Evolutionary conservation across 2,888 invertebrate genomes (phyloP), one percentile per base, ranked within the genome.

Genomic region (Macrophya annulata): DNA sequence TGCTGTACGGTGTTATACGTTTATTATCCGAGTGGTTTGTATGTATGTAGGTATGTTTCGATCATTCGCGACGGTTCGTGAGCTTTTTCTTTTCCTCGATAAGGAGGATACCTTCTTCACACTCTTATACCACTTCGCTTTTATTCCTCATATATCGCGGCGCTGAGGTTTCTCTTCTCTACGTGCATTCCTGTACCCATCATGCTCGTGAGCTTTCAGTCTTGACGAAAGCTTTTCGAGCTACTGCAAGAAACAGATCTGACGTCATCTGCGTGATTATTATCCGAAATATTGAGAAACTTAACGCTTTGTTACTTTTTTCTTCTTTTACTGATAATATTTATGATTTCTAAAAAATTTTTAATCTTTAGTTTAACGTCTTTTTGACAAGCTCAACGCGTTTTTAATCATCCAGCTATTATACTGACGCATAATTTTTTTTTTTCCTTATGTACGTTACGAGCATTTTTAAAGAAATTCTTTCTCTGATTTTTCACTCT

Each of bases 101-200:
- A n/a, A 25, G 62, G 9, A 51, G n/a, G 62, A 62, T 62, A 21
- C 62, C 62, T 62, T 62, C 55, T n/a, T 55, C n/a, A n/a, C 62
- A 62, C 62, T 25, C 62, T 21, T 10, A 1, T 9, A 48, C 25
- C 62, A 62, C 62, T 62, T 62, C 62, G 21, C 62, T 62, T 62
- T 62, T 62, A 62, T 62, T 62, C 62, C 10, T 12, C 25, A 10
- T 8, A n/a, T 25, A 31, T 31, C 31, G 1, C 3, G 25, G 4
- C 25, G 25, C 25, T 4, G n/a, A n/a, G 55, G 55, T 55, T 55
- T 62, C 62, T 25, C 25, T 62, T 62, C 62, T 4, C 1, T 31
- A 31, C 3, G 3, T 3, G 31, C 3, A 31, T n/a, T n/a, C n/a
- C 31, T 31, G 31, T 31, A 31, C 3, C 1, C 31, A 31, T 31